Percentiles rank a stretch among this genome's conserved stretches.
phyloP scores from a whole-genome alignment of 2,797 vertebrate species.

The Melanotaenia maccullochi region DNA sequence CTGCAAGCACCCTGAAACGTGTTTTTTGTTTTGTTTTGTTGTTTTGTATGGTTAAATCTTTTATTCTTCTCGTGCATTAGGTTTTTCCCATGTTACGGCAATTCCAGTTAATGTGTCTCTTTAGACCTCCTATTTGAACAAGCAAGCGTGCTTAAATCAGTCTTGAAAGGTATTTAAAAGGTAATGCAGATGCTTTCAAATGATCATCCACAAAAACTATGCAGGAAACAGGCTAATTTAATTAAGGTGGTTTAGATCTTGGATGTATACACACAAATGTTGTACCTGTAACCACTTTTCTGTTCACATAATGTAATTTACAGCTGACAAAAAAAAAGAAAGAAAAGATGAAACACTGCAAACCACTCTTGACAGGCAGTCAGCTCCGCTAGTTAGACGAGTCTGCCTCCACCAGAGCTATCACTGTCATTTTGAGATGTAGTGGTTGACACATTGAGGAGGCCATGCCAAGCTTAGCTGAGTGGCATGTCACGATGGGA shows the following conservation, averaged over 20 bases:
- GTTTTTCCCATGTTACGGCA: not conserved
- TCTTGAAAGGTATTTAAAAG: constrained; percentile 11
- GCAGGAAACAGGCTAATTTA: not conserved
- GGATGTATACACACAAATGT: not conserved
- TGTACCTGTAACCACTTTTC: not conserved
- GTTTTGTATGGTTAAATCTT: constrained; percentile 6
- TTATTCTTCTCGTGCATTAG: not conserved
- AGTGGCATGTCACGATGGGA: constrained; percentile 69
- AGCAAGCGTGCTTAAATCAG: constrained; percentile 8
- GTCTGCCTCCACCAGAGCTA: constrained; percentile 25
- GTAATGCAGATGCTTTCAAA: not conserved
- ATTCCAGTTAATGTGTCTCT: not conserved
- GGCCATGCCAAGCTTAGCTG: constrained; percentile 66
- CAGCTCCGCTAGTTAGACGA: constrained; percentile 23
- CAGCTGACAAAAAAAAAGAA: not conserved
- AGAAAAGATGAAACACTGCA: not conserved
- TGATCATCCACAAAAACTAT: not conserved
- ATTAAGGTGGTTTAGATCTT: not conserved
- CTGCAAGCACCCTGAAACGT: not conserved
- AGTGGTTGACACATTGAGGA: constrained; percentile 67
- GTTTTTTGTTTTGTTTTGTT: not conserved
- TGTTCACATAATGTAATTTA: constrained; percentile 11
- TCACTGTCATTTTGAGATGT: constrained; percentile 49
- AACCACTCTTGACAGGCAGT: constrained; percentile 31
- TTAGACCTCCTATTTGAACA: constrained; percentile 9